These are phyloP conservation scores for Nothobranchius kuhntae DNA, from an alignment of 2,113 vertebrate genomes.

Conservation along the genomic window DNA sequence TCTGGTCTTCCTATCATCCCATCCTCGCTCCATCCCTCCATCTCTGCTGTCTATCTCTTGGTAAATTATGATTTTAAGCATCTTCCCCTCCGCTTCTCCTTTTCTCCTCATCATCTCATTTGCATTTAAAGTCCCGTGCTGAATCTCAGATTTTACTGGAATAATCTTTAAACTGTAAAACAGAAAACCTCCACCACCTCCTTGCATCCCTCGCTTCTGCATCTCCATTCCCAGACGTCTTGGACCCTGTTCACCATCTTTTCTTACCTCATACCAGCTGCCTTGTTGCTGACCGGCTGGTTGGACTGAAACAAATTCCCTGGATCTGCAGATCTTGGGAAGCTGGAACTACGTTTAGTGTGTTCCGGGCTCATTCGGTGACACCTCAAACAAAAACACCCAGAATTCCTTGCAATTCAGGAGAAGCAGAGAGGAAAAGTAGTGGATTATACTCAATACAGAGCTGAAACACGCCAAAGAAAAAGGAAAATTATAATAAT, in stretches of 20 bases:
- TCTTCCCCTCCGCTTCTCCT: constrained; percentile 7
- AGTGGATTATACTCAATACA: not conserved
- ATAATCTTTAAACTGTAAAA: constrained; percentile 17
- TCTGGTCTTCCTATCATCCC: constrained; percentile 35
- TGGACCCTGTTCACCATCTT: no score
- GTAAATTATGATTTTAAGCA: constrained; percentile 59
- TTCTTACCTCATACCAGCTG: no score
- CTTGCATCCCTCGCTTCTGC: no score
- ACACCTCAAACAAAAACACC: no score
- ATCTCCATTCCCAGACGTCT: no score
- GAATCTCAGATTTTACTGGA: constrained; percentile 17
- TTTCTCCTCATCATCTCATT: constrained; percentile 33
- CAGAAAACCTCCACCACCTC: not conserved
- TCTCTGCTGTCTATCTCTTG: constrained; percentile 51
- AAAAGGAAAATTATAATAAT: not conserved
- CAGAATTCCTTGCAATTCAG: not conserved
- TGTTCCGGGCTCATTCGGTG: no score
- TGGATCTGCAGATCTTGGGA: no score
- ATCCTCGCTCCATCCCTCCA: constrained; percentile 30
- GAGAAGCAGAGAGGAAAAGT: not conserved
- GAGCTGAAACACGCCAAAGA: not conserved
- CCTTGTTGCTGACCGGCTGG: no score
- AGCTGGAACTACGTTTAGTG: no score
- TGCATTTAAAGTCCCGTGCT: constrained; percentile 41
- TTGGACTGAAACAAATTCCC: no score